Percentiles rank a stretch among this genome's conserved stretches.
phyloP scores from a whole-genome alignment of 2,113 vertebrate genomes.

The Forbesichthys papilliferus region DNA sequence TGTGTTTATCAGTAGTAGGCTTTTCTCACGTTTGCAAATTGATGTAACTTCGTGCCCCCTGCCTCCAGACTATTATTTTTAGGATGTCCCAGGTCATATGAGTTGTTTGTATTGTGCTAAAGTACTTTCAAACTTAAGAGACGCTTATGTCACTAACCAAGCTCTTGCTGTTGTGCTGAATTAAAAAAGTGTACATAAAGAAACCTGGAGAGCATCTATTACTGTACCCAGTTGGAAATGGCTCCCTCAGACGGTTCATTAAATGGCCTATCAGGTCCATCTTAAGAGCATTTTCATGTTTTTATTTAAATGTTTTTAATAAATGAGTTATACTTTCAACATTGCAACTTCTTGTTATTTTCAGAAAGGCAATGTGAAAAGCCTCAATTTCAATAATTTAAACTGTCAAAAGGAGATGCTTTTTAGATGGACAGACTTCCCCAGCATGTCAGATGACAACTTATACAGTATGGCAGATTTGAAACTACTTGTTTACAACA shows the following conservation, averaged over 20 bases:
- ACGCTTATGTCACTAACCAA: slow-evolving; percentile 35
- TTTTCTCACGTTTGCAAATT: slow-evolving; percentile 35
- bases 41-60: not conserved
- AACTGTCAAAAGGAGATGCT: slow-evolving; percentile 12
- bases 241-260: not conserved
- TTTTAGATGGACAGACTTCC: slow-evolving; percentile 43
- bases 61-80: slow-evolving; percentile 27
- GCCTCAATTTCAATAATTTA: slow-evolving; percentile 4
- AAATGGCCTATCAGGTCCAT: slow-evolving; percentile 31
- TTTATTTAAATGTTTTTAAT: slow-evolving; percentile 2
- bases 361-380: slow-evolving; percentile 1
- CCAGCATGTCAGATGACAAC: slow-evolving; percentile 18
- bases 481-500: slow-evolving; percentile 62
- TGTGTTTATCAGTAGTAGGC: slow-evolving; percentile 18
- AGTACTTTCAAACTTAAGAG: slow-evolving; percentile 20
- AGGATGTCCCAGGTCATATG: slow-evolving; percentile 16
- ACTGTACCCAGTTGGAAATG: slow-evolving; percentile 36
- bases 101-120: slow-evolving; percentile 28
- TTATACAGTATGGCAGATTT: slow-evolving; percentile 14
- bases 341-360: not conserved
- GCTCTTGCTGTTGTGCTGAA: slow-evolving; percentile 36
- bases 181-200: slow-evolving; percentile 39
- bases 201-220: slow-evolving; percentile 50
- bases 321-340: slow-evolving; percentile 9
- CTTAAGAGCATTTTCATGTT: slow-evolving; percentile 24